Evolutionary conservation across 2,113 vertebrate species (phyloP).

Genomic region (Muntiacus reevesi): DNA sequence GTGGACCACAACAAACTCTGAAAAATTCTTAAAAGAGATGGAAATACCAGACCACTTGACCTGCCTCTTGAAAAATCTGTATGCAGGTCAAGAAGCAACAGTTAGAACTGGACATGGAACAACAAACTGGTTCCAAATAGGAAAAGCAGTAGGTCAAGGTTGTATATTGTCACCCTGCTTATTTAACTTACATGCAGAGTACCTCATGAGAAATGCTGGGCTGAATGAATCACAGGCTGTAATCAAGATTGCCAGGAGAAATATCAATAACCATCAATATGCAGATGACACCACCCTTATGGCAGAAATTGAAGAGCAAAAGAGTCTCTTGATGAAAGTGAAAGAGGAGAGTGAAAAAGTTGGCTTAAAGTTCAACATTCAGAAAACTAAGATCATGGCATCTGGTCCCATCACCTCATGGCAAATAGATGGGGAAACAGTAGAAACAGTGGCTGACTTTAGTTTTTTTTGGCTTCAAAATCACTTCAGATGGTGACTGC

Average conservation of each 20-base stretch:
- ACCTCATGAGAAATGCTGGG: fast-evolving
- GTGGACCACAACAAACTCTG: background rate
- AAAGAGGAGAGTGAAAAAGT: background rate
- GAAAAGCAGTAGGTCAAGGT: background rate
- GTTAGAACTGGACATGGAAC: background rate
- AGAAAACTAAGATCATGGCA: background rate
- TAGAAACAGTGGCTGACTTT: background rate
- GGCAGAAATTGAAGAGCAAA: background rate
- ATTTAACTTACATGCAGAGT: background rate
- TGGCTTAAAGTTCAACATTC: background rate
- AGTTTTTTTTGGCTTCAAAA: background rate
- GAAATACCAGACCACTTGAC: background rate
- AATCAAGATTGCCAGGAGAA: background rate
- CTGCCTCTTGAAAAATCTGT: background rate
- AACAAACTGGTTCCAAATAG: background rate
- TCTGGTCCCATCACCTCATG: background rate
- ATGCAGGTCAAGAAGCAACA: background rate
- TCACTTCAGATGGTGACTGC: background rate
- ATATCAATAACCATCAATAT: background rate
- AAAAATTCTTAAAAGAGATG: background rate
- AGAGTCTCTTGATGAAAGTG: background rate
- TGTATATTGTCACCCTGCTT: background rate
- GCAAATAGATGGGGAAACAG: background rate
- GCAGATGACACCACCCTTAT: background rate
- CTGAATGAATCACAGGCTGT: background rate